Percentiles rank a stretch among this genome's conserved stretches.
phyloP scores from a whole-genome alignment of 2,797 vertebrate species.

The Tragopan temminckii region DNA sequence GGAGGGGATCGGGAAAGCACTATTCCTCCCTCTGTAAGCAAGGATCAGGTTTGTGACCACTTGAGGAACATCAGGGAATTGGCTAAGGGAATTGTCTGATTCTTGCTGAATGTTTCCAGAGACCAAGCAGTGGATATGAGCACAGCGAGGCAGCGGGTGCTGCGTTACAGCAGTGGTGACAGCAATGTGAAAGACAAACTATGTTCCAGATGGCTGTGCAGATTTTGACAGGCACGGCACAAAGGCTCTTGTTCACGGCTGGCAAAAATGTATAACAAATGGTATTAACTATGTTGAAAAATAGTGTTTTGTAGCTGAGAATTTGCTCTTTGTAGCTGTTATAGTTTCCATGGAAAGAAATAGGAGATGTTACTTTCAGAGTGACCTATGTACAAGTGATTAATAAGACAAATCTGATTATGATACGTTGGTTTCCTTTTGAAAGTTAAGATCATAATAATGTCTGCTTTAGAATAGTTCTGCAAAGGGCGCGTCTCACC shows the following conservation, averaged over 20 bases:
- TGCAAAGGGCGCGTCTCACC: not conserved
- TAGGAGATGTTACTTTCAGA: too few relatives aligned
- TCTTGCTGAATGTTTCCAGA: too few relatives aligned
- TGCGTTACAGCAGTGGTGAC: too few relatives aligned
- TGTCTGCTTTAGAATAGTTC: not conserved
- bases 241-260: not conserved
- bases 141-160: too few relatives aligned
- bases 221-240: not conserved
- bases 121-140: too few relatives aligned
- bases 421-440: constrained; percentile 26
- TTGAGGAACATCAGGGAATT: too few relatives aligned
- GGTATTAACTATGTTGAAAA: not conserved
- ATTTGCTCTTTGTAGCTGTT: not conserved
- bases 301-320: not conserved
- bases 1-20: too few relatives aligned
- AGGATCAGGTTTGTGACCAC: too few relatives aligned
- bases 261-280: not conserved
- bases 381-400: not conserved
- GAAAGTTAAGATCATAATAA: not conserved
- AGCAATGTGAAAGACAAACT: too few relatives aligned
- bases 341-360: too few relatives aligned
- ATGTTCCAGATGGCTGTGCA: not conserved
- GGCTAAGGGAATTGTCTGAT: too few relatives aligned
- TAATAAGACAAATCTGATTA: constrained; percentile 14
- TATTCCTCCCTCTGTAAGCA: too few relatives aligned